These are phyloP conservation scores for Sminthurides aquaticus DNA, from an alignment of 2,888 invertebrate species.

Conservation along the genomic window DNA sequence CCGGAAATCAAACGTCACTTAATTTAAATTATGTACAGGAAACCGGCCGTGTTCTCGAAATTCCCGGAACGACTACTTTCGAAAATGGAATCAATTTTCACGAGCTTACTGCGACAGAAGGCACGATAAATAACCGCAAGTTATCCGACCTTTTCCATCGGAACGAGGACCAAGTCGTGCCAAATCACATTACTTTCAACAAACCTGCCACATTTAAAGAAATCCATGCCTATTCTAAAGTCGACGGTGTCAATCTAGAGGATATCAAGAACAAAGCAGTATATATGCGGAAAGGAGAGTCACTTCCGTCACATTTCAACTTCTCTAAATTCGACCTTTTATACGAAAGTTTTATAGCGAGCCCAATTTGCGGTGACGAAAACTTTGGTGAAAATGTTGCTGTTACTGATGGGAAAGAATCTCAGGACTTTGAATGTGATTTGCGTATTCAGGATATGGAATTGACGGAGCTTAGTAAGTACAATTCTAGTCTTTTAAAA, in stretches of 20 bases:
- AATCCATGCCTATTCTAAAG: slow-evolving; percentile 16
- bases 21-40: no score
- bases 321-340: slow-evolving; percentile 26
- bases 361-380: slow-evolving; percentile 24
- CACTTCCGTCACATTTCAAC: slow-evolving; percentile 17
- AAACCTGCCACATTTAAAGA: slow-evolving; percentile 17
- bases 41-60: not conserved
- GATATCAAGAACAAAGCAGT: slow-evolving; percentile 22
- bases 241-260: slow-evolving; percentile 20
- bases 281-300: slow-evolving; percentile 10
- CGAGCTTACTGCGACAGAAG: not conserved
- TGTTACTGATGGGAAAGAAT: slow-evolving; percentile 14
- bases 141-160: slow-evolving; percentile 25
- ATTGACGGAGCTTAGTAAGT: slow-evolving; percentile 21
- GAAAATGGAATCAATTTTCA: not conserved
- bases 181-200: slow-evolving; percentile 19
- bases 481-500: no score
- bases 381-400: slow-evolving; percentile 24
- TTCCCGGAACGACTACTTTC: slow-evolving; percentile 24
- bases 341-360: slow-evolving; percentile 9
- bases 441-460: slow-evolving; percentile 8
- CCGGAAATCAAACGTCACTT: no score
- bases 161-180: slow-evolving; percentile 27
- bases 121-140: not conserved
- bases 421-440: slow-evolving; percentile 24